phyloP scores from a whole-genome alignment of 1,140 invertebrate genomes.

The Platyura marginata region DNA sequence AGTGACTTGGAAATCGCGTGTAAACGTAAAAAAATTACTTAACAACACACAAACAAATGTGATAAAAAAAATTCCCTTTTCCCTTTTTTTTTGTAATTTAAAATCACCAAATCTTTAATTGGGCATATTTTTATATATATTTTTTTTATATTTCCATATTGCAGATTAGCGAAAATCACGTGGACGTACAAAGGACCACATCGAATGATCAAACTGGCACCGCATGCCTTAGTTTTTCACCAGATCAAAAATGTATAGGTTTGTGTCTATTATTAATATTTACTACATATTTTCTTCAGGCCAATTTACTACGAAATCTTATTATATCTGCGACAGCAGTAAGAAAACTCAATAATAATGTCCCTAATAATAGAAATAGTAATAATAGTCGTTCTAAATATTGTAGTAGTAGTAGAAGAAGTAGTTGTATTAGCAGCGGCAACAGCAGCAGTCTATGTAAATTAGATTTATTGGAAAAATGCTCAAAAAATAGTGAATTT shows the following conservation, averaged over 20 bases:
- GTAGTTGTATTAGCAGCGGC: background rate
- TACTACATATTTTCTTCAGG: constrained; percentile 7
- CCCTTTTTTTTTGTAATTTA: background rate
- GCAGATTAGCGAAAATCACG: constrained; percentile 15
- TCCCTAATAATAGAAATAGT: background rate
- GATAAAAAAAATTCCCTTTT: background rate
- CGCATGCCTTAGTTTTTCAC: constrained; percentile 1
- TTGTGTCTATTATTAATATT: constrained; percentile 20
- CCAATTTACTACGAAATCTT: background rate
- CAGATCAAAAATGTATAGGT: constrained; percentile 21
- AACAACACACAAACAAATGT: background rate
- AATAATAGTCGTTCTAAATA: background rate
- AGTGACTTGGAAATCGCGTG: no score
- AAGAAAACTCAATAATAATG: background rate
- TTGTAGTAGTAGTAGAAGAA: constrained; percentile 1
- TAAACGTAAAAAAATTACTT: no score
- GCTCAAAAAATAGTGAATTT: constrained; percentile 1
- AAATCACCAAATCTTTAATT: background rate
- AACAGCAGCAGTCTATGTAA: background rate
- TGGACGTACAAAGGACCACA: constrained; percentile 6
- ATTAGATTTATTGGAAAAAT: constrained; percentile 1
- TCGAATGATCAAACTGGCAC: constrained; percentile 5
- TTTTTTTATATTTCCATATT: constrained; percentile 4
- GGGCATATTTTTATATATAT: background rate
- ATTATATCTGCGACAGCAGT: background rate